Conservation (phyloP, 2,888 invertebrate species). For the Biston stratarius region DNA sequence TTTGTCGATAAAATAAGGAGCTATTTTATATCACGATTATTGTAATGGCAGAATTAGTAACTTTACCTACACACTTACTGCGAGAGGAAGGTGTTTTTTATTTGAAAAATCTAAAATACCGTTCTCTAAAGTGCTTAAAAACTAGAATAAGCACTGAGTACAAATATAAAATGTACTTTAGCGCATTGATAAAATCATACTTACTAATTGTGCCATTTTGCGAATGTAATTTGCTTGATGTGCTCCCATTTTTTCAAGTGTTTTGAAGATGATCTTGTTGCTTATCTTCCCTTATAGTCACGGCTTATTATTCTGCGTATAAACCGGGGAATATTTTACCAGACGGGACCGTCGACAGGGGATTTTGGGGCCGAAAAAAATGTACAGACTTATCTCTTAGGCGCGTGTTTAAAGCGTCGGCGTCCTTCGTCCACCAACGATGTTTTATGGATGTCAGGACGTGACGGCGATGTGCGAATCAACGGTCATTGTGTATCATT, state of each 20-base stretch:
- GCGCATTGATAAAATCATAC: too few relatives aligned
- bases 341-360: slow-evolving; percentile 71
- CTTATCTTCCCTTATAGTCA: slow-evolving; percentile 47
- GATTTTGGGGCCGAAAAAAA: slow-evolving; percentile 79
- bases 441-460: slow-evolving; percentile 69
- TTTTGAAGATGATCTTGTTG: slow-evolving; percentile 38
- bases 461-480: slow-evolving; percentile 41
- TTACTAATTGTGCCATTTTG: neutral
- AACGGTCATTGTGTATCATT: slow-evolving; percentile 22
- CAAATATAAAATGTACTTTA: too few relatives aligned
- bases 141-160: too few relatives aligned
- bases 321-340: slow-evolving; percentile 80
- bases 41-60: slow-evolving; percentile 40
- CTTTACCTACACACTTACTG: slow-evolving; percentile 8
- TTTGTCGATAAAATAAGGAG: slow-evolving; percentile 57
- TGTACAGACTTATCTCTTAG: slow-evolving; percentile 76
- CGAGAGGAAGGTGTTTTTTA: slow-evolving; percentile 3
- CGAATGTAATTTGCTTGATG: slow-evolving; percentile 1
- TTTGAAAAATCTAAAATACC: slow-evolving; percentile 11
- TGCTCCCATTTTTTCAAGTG: slow-evolving; percentile 43
- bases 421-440: slow-evolving; percentile 54
- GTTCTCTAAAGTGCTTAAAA: neutral
- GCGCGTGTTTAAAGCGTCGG: slow-evolving; percentile 67
- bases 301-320: slow-evolving; percentile 78
- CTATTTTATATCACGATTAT: slow-evolving; percentile 48